Conservation (phyloP, 2,888 invertebrate genomes). For the Drosophila austrosaltans region DNA sequence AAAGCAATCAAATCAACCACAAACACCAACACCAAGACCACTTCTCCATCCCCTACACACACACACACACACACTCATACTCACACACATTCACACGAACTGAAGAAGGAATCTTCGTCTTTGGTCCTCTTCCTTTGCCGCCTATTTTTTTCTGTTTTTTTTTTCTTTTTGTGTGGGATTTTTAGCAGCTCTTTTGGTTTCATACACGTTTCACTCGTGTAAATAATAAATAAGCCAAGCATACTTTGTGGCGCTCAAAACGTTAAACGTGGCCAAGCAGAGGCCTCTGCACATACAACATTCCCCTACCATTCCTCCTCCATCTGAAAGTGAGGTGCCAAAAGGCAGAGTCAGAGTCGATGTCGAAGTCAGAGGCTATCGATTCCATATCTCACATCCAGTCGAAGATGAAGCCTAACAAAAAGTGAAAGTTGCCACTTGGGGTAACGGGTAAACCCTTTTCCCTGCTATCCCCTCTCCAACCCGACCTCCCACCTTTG, state of each 20-base stretch:
- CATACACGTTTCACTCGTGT: conserved; percentile 76
- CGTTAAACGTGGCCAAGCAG: conserved; percentile 42
- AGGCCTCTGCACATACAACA: neutral
- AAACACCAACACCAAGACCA: conserved; percentile 50
- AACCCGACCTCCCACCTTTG: conserved; percentile 17
- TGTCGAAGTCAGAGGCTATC: conserved; percentile 51
- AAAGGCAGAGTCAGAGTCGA: neutral
- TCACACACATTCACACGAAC: conserved; percentile 22
- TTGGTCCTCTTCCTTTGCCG: conserved; percentile 1
- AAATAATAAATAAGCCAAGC: conserved; percentile 79
- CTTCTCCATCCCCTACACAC: conserved; percentile 20
- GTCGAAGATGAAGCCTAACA: conserved; percentile 48
- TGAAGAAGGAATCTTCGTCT: conserved; percentile 13
- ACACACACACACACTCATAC: conserved; percentile 16
- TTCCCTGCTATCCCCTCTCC: conserved; percentile 19
- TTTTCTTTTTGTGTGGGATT: neutral
- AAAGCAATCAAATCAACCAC: conserved; percentile 82
- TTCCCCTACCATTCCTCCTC: neutral
- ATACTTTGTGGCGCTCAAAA: conserved; percentile 71
- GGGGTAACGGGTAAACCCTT: conserved; percentile 68
- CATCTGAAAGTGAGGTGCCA: conserved; percentile 16
- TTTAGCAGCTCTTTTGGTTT: conserved; percentile 49
- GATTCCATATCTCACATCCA: conserved; percentile 64
- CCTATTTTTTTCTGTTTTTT: neutral
- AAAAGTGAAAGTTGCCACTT: conserved; percentile 74